These are phyloP conservation scores for Mactra quadrangularis DNA, from an alignment of 1,140 invertebrate species.

Conservation along the genomic window DNA sequence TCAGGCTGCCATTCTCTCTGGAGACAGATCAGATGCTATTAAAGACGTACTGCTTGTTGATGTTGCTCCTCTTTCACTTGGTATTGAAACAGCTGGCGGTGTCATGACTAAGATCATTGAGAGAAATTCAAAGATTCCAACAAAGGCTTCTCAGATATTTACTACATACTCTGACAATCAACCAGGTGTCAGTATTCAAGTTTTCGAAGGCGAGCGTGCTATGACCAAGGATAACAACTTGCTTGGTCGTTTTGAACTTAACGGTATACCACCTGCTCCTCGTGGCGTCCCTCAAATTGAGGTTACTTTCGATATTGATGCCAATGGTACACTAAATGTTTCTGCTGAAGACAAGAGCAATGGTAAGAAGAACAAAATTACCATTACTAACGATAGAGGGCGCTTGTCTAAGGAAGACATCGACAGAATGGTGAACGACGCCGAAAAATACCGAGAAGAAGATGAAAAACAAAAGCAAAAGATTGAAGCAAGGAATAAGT, in stretches of 20 bases:
- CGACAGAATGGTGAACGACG: slow-evolving; percentile 86
- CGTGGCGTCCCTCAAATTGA: slow-evolving; percentile 91
- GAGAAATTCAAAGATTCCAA: slow-evolving; percentile 80
- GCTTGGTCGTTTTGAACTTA: slow-evolving; percentile 95
- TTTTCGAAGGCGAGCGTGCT: slow-evolving; percentile 86
- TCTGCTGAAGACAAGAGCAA: slow-evolving; percentile 89
- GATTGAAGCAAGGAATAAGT: slow-evolving; percentile 78
- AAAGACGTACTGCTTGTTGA: slow-evolving; percentile 81
- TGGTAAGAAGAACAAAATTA: slow-evolving; percentile 92
- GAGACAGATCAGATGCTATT: slow-evolving; percentile 73
- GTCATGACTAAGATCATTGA: slow-evolving; percentile 85
- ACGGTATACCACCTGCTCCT: slow-evolving; percentile 95
- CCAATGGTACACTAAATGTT: slow-evolving; percentile 85
- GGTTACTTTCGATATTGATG: slow-evolving; percentile 87
- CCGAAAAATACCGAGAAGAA: slow-evolving; percentile 85
- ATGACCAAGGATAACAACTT: slow-evolving; percentile 90
- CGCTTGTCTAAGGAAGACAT: slow-evolving; percentile 85
- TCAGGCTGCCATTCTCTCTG: slow-evolving; percentile 84
- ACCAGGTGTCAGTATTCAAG: slow-evolving; percentile 90
- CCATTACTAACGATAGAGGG: slow-evolving; percentile 85
- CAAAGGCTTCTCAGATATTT: slow-evolving; percentile 78
- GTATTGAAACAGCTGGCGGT: slow-evolving; percentile 86
- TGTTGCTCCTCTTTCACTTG: slow-evolving; percentile 81
- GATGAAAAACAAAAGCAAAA: slow-evolving; percentile 80
- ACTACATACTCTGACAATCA: slow-evolving; percentile 87